A percentile compares a stretch with the other conserved stretches of the same genome.
These are phyloP conservation scores for Botia kubotai DNA, from an alignment of 2,797 vertebrate genomes.

Conservation along the genomic window DNA sequence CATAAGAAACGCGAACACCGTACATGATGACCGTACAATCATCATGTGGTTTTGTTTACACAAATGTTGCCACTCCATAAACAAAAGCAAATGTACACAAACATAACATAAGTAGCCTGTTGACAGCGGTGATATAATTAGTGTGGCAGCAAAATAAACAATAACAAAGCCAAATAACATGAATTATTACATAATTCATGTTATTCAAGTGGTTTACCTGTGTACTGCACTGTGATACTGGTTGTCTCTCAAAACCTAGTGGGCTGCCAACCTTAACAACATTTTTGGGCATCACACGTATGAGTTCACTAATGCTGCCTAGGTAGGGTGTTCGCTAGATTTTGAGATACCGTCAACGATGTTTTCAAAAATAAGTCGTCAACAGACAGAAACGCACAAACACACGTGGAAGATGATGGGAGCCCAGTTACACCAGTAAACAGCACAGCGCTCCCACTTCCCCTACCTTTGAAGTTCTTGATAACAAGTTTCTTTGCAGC, in stretches of 20 bases:
- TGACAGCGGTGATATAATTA: no score
- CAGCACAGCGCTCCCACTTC: neutral
- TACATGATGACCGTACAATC: neutral
- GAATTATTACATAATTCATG: neutral
- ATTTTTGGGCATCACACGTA: neutral
- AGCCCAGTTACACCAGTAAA: neutral
- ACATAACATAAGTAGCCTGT: no score
- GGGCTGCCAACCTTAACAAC: neutral
- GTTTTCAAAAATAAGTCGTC: neutral
- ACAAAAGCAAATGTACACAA: no score
- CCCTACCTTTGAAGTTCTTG: slow-evolving; percentile 99
- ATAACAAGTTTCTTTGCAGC: slow-evolving; percentile 99
- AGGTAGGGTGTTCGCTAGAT: neutral
- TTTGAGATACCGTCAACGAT: neutral
- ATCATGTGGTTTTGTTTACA: no score
- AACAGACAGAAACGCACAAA: no score
- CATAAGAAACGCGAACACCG: no score
- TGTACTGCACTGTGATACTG: neutral
- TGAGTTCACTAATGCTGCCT: neutral
- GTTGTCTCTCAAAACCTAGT: neutral
- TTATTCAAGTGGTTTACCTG: neutral
- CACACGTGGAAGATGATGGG: neutral
- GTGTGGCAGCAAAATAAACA: neutral
- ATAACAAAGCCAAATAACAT: neutral
- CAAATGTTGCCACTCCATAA: no score